Conservation (phyloP, 2,888 invertebrate genomes). For the Athalia rosae region DNA sequence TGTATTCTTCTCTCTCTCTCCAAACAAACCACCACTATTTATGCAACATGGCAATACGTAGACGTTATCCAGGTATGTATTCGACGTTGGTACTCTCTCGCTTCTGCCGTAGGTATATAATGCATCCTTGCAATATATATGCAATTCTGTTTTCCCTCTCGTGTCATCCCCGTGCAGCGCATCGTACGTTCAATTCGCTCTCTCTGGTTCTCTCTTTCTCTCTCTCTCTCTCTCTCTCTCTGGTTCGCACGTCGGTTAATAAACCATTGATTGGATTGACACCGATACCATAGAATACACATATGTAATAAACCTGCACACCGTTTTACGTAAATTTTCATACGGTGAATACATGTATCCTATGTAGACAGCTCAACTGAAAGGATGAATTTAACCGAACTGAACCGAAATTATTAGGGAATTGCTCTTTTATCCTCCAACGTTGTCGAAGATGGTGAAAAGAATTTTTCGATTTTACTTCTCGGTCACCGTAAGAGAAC, state of each 20-base stretch:
- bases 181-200: conserved; percentile 40
- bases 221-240: conserved; percentile 52
- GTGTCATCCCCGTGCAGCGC: not conserved
- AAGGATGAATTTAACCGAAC: conserved; percentile 7
- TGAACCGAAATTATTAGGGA: not conserved
- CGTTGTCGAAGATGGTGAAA: not conserved
- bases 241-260: conserved; percentile 69
- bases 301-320: not conserved
- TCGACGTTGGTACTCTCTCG: too few species aligned
- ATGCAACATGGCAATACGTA: not conserved
- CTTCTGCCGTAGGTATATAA: not conserved
- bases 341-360: not conserved
- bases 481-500: too few species aligned
- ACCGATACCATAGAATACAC: conserved; percentile 60
- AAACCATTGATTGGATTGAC: conserved; percentile 72
- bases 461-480: too few species aligned
- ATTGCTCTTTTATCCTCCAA: not conserved
- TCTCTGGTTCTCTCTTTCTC: conserved; percentile 46
- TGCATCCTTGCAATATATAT: conserved; percentile 55
- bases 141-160: conserved; percentile 44
- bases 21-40: conserved; percentile 13
- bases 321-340: not conserved
- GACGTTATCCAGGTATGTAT: too few species aligned
- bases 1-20: conserved; percentile 44
- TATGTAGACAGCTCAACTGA: too few species aligned